Base-by-base conservation (phyloP, 2,888 invertebrate genomes). In the Habrosyne pyritoides region DNA sequence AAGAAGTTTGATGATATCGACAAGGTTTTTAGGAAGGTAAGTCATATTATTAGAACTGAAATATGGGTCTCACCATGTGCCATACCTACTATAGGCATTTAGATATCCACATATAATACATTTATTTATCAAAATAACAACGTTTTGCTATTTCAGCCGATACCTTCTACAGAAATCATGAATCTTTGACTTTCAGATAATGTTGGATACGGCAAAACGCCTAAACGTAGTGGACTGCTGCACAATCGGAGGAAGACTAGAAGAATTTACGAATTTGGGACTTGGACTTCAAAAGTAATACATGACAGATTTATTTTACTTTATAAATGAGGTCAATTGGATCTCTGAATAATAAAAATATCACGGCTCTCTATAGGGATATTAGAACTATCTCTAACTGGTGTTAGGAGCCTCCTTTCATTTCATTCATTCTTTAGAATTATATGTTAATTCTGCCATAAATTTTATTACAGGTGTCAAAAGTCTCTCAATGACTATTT, bases 1-100 rank as follows among this genome's bases (percentile, higher is more conserved):
- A 96, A 95, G 81, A 97, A 97, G 82, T 98, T 98, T 84, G 98
- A 98, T 77, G 95, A 96, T 61, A 97, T 98, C 68, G 98, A 98
- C 81, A 95, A 94, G 79, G 81, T 93, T 1, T 98, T 97, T 85
- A 94, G 95, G 75, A 95, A 95, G 93, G 96, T 95, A 60, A 14
- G 21, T 59, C 24, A 48, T 6, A 48, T 6, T 26, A 26, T 14
- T 12, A 55, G 7, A 18, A 18, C 7, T 14, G 18, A 14, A 42
- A 42, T 18, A 42, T 8, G 14, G 4, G n/a, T n/a, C 33, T 33
- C n/a, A n/a, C n/a, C n/a, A n/a, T n/a, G n/a, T n/a, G n/a, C n/a
- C n/a, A n/a, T n/a, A n/a, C n/a, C n/a, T n/a, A n/a, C n/a, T n/a
- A n/a, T n/a, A n/a, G n/a, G n/a, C n/a, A n/a, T n/a, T n/a, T n/a